Conservation (phyloP, 2,888 invertebrate species). For the Drosophila pseudotakahashii region DNA sequence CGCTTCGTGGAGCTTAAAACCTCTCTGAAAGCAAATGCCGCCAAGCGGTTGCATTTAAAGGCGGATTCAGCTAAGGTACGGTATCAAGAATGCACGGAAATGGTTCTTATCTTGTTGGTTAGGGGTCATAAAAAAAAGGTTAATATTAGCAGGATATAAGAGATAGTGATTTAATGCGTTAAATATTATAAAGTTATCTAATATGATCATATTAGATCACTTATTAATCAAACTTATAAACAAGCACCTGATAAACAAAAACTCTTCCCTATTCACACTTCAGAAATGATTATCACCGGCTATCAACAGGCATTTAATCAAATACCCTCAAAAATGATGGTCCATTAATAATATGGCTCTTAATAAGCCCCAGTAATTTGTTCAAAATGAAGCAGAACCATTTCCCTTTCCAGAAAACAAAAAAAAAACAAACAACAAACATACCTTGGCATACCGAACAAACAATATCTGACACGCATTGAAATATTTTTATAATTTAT, state of each 20-base stretch:
- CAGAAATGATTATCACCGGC: constrained; percentile 19
- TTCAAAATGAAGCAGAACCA: constrained; percentile 60
- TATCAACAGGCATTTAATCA: constrained; percentile 54
- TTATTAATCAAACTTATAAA: background rate
- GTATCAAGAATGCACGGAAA: background rate
- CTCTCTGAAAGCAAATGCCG: background rate
- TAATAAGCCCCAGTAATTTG: constrained; percentile 71
- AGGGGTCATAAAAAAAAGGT: too few relatives aligned
- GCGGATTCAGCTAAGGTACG: background rate
- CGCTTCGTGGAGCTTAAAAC: background rate
- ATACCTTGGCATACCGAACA: constrained; percentile 67
- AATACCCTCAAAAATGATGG: constrained; percentile 30
- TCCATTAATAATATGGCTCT: constrained; percentile 61
- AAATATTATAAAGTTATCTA: background rate
- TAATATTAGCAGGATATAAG: too few relatives aligned
- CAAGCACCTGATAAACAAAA: background rate
- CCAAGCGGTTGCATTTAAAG: constrained; percentile 16
- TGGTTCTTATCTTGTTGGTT: background rate
- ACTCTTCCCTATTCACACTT: constrained; percentile 23
- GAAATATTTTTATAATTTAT: constrained; percentile 76
- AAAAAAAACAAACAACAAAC: constrained; percentile 41
- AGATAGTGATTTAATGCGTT: too few relatives aligned
- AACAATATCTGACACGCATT: constrained; percentile 71
- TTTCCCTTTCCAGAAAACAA: constrained; percentile 3
- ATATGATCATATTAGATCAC: background rate